phyloP scores from a whole-genome alignment of 2,113 vertebrate species.

The Tragelaphus scriptus region DNA sequence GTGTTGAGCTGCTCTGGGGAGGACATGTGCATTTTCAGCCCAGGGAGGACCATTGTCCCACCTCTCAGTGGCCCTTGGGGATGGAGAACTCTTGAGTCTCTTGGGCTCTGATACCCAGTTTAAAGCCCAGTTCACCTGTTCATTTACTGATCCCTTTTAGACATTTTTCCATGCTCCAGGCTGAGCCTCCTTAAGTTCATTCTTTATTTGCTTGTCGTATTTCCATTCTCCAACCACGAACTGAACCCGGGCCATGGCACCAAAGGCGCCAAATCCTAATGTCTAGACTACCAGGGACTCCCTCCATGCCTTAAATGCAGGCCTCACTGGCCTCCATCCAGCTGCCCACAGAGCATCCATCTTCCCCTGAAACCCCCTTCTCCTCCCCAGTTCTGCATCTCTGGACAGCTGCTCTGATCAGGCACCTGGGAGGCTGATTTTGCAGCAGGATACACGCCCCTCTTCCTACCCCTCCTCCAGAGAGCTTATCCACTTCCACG shows the following conservation, averaged over 20 bases:
- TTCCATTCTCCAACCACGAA: not conserved
- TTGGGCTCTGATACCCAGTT: not conserved
- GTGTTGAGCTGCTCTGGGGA: not conserved
- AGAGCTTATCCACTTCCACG: not conserved
- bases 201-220: not conserved
- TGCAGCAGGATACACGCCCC: rapidly evolving
- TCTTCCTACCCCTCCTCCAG: not conserved
- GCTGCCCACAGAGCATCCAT: too few relatives aligned
- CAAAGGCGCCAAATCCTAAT: not conserved
- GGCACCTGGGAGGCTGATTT: not conserved
- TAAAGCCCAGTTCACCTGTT: not conserved
- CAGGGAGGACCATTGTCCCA: not conserved
- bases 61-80: not conserved
- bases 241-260: not conserved
- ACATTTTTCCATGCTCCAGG: not conserved
- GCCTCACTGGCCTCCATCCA: not conserved
- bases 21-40: not conserved
- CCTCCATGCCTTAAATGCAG: not conserved
- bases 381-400: not conserved
- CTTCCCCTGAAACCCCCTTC: not conserved
- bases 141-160: not conserved
- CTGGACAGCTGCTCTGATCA: not conserved
- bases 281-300: not conserved
- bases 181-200: not conserved
- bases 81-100: not conserved